Base-by-base conservation (phyloP, 2,797 vertebrate species). In the Dryobates pubescens region DNA sequence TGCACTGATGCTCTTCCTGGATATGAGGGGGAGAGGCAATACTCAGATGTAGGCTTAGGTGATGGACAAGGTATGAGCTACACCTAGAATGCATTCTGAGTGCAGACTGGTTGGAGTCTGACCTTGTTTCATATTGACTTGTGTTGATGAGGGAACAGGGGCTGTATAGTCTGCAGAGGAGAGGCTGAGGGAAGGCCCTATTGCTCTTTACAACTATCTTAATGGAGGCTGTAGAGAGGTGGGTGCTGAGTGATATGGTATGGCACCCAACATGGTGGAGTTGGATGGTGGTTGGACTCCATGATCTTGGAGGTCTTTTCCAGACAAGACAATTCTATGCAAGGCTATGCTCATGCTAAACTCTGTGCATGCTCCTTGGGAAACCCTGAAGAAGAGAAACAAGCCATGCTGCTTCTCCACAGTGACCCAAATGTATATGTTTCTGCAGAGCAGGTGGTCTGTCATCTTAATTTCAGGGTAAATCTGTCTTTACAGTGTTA, bases 361-460 rank as follows among this genome's bases (percentile, higher is more conserved):
- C 41, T 72, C 30, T 47, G 3, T 26, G 9, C 26, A 8, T 29
- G 19, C 14, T 64, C 27, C 32, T 57, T 67, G 30, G 51, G 59
- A 38, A 43, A 17, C 3, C 5, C 8, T 4, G 11, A 58, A 18
- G 69, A 70, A 63, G 43, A 29, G 6, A n/a, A 83, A 54, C 7
- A 26, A 29, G 10, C 10, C 0, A 0, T n/a, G 29, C 18, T 32
- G 11, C 43, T 88, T 54, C 19, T 81, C 62, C 43, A 7, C 38
- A 45, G 38, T 0, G 0, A 22, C 27, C 49, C 41, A 17, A 19
- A 7, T 0, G 10, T 6, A 9, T n/a, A 6, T 0, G 0, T 27
- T 61, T 70, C 18, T 53, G 56, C 29, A 19, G 41, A 29, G 24
- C 9, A 90, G 32, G 4, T 29, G 29, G 29, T 30, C 29, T 36